Base-by-base conservation (phyloP, 2,888 invertebrate species). In the Xanthostigma xanthostigma region DNA sequence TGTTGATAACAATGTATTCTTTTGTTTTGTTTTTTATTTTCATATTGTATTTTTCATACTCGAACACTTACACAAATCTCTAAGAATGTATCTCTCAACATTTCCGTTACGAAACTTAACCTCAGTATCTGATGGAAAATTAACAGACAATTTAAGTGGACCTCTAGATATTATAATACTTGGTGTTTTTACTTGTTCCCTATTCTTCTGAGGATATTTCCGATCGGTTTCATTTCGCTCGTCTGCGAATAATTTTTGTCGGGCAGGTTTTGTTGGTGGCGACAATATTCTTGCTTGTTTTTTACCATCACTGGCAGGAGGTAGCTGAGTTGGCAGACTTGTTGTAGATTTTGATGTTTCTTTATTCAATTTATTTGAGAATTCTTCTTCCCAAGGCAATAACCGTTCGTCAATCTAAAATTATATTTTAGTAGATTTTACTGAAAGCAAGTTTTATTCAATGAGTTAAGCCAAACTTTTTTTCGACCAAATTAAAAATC, bases 41-140 rank as follows among this genome's bases (percentile, higher is more conserved):
- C 27, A 27, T 27, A 27, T 27, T 9, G 13, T 8, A 9, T 12
- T 38, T 47, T 36, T 39, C 39, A 43, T 45, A n/a, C 53, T 51
- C 36, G 51, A 51, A 49, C 58, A 58, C 34, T 54, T 46, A 41
- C 56, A 57, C 40, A 51, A 54, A 36, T 56, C 56, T 12, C 51
- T 51, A 13, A 56, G 53, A 36, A 67, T 46, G 41, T 62, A 43
- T 48, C 58, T 61, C 46, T 64, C 60, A 10, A 55, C 53, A 44
- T 55, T 57, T 8, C 62, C 62, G 46, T 60, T 57, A 12, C 60
- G 57, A 14, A 65, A 57, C 44, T 60, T 62, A 1, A 69, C 61
- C 9, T 55, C 52, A 8, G 67, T 61, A 51, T 67, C 63, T 1
- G 64, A 55, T 10, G 68, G 68, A 56, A 68, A 67, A 58, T 63